These are phyloP conservation scores for Invenusta paracnida DNA, from an alignment of 2,888 invertebrate genomes.

Conservation along the genomic window DNA sequence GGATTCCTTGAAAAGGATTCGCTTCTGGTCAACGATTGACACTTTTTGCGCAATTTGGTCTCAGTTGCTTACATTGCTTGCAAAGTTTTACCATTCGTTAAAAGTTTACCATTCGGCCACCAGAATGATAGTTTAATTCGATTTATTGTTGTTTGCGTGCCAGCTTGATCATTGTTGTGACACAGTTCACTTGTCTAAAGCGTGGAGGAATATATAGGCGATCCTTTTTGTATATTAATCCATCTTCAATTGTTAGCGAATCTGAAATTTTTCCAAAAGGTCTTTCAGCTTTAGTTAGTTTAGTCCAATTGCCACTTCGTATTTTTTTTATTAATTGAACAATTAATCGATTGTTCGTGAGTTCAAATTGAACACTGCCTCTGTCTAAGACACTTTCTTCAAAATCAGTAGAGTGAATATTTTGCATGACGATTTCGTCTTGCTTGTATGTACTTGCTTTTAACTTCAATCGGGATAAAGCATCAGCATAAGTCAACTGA, in stretches of 20 bases:
- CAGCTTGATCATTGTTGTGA: not conserved
- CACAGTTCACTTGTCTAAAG: constrained; percentile 27
- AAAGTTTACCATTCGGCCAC: not conserved
- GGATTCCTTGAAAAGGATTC: constrained; percentile 30
- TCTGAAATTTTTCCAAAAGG: constrained; percentile 23
- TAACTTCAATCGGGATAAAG: constrained; percentile 20
- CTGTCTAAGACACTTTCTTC: not conserved
- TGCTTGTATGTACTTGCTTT: constrained; percentile 7
- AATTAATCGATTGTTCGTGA: constrained; percentile 8
- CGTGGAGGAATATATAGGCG: constrained; percentile 15
- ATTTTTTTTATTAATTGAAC: constrained; percentile 27
- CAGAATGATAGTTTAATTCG: constrained; percentile 7
- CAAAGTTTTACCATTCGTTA: constrained; percentile 14
- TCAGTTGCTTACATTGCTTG: constrained; percentile 1
- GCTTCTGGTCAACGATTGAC: constrained; percentile 31
- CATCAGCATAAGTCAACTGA: constrained; percentile 23
- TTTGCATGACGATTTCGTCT: constrained; percentile 20
- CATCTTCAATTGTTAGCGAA: constrained; percentile 32
- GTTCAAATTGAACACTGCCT: constrained; percentile 24
- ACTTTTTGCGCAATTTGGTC: not conserved
- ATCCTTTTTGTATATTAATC: constrained; percentile 31
- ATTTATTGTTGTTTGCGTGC: constrained; percentile 27
- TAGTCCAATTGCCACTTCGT: constrained; percentile 31
- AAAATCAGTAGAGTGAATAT: constrained; percentile 20
- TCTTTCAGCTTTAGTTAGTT: constrained; percentile 27